These are phyloP conservation scores for Acipenser oxyrinchus DNA, from an alignment of 2,797 vertebrate species.

Conservation along the genomic window DNA sequence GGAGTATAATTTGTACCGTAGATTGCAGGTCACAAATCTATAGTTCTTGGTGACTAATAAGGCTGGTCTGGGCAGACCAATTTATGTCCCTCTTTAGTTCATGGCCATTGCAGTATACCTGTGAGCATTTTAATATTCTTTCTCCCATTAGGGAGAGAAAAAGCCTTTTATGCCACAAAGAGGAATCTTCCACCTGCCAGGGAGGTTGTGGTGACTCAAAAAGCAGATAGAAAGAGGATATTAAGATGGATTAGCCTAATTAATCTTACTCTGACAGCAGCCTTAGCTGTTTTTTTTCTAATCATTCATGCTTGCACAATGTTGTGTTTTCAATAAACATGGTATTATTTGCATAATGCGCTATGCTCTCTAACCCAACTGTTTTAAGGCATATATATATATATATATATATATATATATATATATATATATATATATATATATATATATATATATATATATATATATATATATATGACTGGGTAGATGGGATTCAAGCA, in stretches of 20 bases:
- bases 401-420: slow-evolving; percentile 28
- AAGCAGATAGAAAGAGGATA: slow-evolving; percentile 58
- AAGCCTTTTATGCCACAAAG: slow-evolving; percentile 42
- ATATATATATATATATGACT: slow-evolving; percentile 27
- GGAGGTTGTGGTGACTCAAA: slow-evolving; percentile 53
- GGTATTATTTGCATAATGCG: slow-evolving; percentile 31
- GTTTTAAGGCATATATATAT: slow-evolving; percentile 39
- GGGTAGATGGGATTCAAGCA: slow-evolving; percentile 39
- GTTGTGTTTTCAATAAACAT: slow-evolving; percentile 28
- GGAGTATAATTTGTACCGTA: slow-evolving; percentile 64
- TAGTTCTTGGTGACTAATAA: slow-evolving; percentile 63
- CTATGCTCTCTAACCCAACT: slow-evolving; percentile 30
- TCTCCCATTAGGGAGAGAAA: slow-evolving; percentile 55
- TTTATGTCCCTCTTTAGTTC: slow-evolving; percentile 66
- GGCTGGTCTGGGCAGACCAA: slow-evolving; percentile 57
- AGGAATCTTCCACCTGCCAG: slow-evolving; percentile 69
- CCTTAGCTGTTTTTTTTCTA: slow-evolving; percentile 37
- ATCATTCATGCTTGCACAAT: slow-evolving; percentile 32
- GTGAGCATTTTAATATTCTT: slow-evolving; percentile 57
- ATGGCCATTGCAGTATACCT: slow-evolving; percentile 46
- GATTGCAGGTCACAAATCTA: slow-evolving; percentile 55
- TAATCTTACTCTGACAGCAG: slow-evolving; percentile 58
- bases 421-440: slow-evolving; percentile 30
- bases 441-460: slow-evolving; percentile 19
- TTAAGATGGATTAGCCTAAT: slow-evolving; percentile 81